phyloP scores from a whole-genome alignment of 1,140 invertebrate species.

The Drosophila sproati region DNA sequence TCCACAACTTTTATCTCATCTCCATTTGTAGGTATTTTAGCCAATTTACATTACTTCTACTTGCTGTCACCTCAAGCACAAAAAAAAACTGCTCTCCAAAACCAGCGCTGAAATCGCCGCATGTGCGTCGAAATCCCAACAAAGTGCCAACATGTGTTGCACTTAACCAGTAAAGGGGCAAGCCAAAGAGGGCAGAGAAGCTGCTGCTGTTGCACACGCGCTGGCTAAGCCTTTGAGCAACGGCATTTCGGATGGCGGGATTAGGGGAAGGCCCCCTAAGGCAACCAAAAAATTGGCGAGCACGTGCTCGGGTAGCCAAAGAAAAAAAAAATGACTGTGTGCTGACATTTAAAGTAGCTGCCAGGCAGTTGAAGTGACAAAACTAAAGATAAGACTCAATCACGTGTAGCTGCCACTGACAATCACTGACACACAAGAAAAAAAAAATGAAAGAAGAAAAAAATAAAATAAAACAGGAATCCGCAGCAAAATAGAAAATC shows the following conservation, averaged over 20 bases:
- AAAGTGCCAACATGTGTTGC: conserved; percentile 80
- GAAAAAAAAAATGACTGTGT: conserved; percentile 19
- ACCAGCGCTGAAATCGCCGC: conserved; percentile 47
- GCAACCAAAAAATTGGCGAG: conserved; percentile 62
- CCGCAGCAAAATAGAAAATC: conserved; percentile 78
- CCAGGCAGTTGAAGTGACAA: conserved; percentile 79
- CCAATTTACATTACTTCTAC: conserved; percentile 8
- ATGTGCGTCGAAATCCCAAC: conserved; percentile 61
- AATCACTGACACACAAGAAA: conserved; percentile 41
- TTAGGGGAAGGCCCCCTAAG: conserved; percentile 37
- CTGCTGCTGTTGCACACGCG: conserved; percentile 52
- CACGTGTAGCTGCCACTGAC: conserved; percentile 78
- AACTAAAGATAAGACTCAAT: conserved; percentile 83
- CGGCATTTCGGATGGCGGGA: conserved; percentile 8
- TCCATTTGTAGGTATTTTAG: conserved; percentile 10
- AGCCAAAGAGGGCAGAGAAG: conserved; percentile 3
- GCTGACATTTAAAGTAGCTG: conserved; percentile 82
- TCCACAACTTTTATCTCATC: not conserved
- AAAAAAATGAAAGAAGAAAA: conserved; percentile 6
- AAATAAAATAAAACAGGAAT: conserved; percentile 32
- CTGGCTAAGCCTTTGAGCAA: conserved; percentile 59
- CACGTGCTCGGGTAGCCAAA: conserved; percentile 47
- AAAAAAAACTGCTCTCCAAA: conserved; percentile 36
- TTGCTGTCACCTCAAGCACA: conserved; percentile 1
- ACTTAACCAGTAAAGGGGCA: conserved; percentile 57